Percentiles rank a stretch among this genome's conserved stretches.
Conservation (phyloP, 2,888 invertebrate species). For the Luperina testacea region DNA sequence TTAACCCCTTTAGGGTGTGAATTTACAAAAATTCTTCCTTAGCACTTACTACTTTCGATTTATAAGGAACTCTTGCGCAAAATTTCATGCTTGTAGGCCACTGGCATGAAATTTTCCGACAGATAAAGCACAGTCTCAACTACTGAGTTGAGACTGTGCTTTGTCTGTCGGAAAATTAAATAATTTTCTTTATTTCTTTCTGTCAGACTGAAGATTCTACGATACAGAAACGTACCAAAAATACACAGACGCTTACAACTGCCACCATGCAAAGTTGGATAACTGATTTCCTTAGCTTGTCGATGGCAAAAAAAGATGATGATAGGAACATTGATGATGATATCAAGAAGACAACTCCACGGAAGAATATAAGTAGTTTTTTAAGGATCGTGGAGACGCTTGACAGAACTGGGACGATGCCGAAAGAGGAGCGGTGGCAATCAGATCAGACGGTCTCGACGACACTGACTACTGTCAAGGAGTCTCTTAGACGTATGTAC, state of each 20-base stretch:
- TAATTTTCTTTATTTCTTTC: too few relatives aligned
- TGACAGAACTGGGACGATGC: background rate
- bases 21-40: background rate
- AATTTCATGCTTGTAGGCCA: background rate
- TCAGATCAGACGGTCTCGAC: background rate
- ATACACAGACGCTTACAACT: background rate
- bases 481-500: background rate
- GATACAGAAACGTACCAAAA: background rate
- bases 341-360: background rate
- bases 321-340: background rate
- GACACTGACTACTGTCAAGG: background rate
- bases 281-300: background rate
- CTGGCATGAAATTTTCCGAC: too few relatives aligned
- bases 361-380: too few relatives aligned
- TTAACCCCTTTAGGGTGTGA: background rate
- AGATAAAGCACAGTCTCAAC: too few relatives aligned
- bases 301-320: background rate
- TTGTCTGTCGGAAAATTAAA: background rate
- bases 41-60: background rate
- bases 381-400: background rate
- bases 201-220: background rate
- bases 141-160: too few relatives aligned
- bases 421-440: background rate
- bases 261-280: background rate
- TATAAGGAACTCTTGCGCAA: background rate